Percentiles rank a stretch among this genome's conserved stretches.
These are phyloP conservation scores for Takifugu bimaculatus DNA, from an alignment of 2,113 vertebrate species.

Conservation along the genomic window DNA sequence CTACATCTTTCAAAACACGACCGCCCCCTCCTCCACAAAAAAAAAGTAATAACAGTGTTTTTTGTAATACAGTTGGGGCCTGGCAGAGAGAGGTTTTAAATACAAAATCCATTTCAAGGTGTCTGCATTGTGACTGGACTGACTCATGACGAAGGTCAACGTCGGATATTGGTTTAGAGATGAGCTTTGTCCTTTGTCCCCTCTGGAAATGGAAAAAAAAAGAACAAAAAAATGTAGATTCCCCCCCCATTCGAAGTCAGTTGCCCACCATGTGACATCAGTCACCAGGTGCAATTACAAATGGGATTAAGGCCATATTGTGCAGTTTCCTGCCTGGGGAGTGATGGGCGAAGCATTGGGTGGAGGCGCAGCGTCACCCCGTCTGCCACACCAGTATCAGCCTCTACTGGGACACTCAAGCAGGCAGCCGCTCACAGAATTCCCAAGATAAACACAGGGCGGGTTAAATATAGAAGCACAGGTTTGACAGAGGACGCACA, in stretches of 20 bases:
- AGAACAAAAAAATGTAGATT: too few species aligned
- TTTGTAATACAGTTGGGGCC: too few species aligned
- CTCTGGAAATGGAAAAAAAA: too few species aligned
- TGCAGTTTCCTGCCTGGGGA: neutral
- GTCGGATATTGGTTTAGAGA: neutral
- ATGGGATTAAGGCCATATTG: neutral
- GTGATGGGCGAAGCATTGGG: constrained; percentile 3
- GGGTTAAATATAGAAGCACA: neutral
- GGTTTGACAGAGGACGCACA: neutral
- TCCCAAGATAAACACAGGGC: neutral
- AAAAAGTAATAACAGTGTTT: too few species aligned
- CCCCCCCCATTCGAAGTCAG: neutral
- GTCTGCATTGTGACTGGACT: too few species aligned
- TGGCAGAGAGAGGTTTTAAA: too few species aligned
- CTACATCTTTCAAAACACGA: too few species aligned
- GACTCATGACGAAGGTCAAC: too few species aligned
- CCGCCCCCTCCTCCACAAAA: too few species aligned
- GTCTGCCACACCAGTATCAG: neutral
- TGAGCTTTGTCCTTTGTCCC: constrained; percentile 2
- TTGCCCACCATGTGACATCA: neutral
- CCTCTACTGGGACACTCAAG: neutral
- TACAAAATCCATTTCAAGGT: too few species aligned
- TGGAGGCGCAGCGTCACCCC: neutral
- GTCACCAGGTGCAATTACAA: constrained; percentile 4
- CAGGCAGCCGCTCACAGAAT: neutral